phyloP scores from a whole-genome alignment of 2,888 invertebrate genomes.

The Drosophila diplacantha region DNA sequence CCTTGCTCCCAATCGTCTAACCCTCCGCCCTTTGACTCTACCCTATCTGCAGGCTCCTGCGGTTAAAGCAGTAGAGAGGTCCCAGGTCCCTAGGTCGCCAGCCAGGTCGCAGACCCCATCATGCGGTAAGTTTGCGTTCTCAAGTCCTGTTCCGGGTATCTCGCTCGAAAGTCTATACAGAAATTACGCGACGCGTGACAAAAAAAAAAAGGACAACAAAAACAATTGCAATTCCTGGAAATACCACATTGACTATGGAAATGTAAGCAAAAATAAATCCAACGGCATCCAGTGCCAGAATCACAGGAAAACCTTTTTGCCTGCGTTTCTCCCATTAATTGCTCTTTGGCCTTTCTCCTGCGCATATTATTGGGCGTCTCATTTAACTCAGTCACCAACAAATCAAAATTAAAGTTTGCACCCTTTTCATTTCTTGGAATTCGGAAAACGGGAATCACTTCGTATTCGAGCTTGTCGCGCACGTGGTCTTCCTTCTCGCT shows the following conservation, averaged over 20 bases:
- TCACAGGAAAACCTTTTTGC: not conserved
- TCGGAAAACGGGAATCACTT: not conserved
- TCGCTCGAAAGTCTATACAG: not conserved
- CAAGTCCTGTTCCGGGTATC: no score
- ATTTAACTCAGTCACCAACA: not conserved
- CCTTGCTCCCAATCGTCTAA: not conserved
- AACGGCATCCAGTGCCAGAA: not conserved
- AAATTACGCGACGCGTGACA: not conserved
- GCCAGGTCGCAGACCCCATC: not conserved
- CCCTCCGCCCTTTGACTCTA: not conserved
- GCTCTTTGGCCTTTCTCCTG: not conserved
- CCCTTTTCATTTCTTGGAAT: not conserved
- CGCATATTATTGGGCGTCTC: not conserved
- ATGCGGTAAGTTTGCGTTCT: constrained; percentile 5
- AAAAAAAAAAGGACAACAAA: not conserved
- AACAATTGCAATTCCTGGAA: not conserved
- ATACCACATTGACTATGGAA: not conserved
- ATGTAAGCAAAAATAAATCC: constrained; percentile 1
- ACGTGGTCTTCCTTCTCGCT: not conserved
- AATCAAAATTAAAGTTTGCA: not conserved
- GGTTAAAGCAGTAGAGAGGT: not conserved
- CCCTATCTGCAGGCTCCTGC: not conserved
- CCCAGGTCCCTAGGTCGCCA: no score
- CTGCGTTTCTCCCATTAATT: no score
- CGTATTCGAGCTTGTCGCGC: not conserved